Evolutionary conservation across 2,888 invertebrate species (phyloP), one percentile per base, ranked within the genome.

Genomic region (Torymus tubicola): DNA sequence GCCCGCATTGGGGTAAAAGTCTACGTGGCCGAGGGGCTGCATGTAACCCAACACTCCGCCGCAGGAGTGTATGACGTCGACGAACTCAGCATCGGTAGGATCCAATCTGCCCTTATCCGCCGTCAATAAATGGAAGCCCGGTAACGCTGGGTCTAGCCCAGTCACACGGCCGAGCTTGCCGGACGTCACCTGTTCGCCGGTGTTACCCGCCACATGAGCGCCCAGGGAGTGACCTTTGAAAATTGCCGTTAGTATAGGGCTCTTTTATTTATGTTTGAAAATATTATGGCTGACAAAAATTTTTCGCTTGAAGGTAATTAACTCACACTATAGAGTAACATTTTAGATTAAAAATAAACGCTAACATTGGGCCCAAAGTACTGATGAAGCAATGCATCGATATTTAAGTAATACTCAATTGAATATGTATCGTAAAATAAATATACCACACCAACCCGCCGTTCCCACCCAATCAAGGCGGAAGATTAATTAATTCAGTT

Each of bases 111-210:
- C 87, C 24, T 86, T 84, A 14, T 87, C 86, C 2, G 86, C 83
- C 8, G 87, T 76, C 0, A 90, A 74, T 50, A 88, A 81, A 69
- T 90, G 90, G 65, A 90, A 87, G 53, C 89, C 90, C 1, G 92
- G 92, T 50, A 91, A 88, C 52, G 92, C 92, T 10, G 92, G 92
- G 86, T 92, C 92, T 24, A 92, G 84, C 16, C 90, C 92, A 10
- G 92, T 92, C 10, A 92, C 88, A 83, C 92, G 87, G 11, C 90
- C 91, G 4, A 92, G 78, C 80, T 87, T 90, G 31, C 90, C 89
- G 83, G 84, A 86, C 77, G 79, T 86, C 21, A 85, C 79, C 2
- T 85, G 83, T 58, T 84, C 81, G 14, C 90, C 90, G 1, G 88
- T 84, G 64, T 90, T 90, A 50, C 91, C 91, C 60, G 90, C 90